Percentiles rank a stretch among this genome's conserved stretches.
Evolutionary conservation across 2,888 invertebrate genomes (phyloP).

Genomic region (Calephelis perditalis): DNA sequence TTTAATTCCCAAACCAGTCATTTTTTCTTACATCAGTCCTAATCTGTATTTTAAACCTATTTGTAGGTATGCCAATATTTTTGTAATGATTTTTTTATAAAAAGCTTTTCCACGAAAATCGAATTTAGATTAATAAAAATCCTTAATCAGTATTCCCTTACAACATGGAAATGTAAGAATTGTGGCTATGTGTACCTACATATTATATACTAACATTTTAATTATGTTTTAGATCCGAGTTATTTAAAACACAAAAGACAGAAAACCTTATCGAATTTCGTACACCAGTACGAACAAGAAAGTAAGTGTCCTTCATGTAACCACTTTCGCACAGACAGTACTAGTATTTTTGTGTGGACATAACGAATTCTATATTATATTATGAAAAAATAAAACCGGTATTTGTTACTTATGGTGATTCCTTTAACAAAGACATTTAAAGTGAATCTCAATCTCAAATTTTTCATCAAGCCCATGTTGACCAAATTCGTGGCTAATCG

Average conservation of each 20-base stretch:
- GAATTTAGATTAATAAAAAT: no score
- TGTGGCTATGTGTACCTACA: no score
- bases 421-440: background rate
- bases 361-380: background rate
- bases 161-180: no score
- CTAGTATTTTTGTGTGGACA: conserved; percentile 27
- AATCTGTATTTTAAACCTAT: no score
- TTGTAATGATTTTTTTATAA: no score
- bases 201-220: conserved; percentile 19
- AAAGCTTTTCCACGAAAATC: no score
- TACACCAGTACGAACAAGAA: conserved; percentile 47
- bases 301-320: conserved; percentile 49
- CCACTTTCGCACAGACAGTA: conserved; percentile 23
- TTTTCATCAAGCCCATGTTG: background rate
- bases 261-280: conserved; percentile 41
- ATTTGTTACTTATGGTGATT: background rate
- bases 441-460: background rate
- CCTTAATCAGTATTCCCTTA: no score
- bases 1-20: no score
- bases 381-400: background rate
- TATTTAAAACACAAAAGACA: conserved; percentile 44
- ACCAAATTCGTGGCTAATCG: background rate
- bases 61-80: no score
- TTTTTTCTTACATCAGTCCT: no score
- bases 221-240: conserved; percentile 31